phyloP scores from a whole-genome alignment of 2,888 invertebrate species.

The Apomyelois bistriatella region DNA sequence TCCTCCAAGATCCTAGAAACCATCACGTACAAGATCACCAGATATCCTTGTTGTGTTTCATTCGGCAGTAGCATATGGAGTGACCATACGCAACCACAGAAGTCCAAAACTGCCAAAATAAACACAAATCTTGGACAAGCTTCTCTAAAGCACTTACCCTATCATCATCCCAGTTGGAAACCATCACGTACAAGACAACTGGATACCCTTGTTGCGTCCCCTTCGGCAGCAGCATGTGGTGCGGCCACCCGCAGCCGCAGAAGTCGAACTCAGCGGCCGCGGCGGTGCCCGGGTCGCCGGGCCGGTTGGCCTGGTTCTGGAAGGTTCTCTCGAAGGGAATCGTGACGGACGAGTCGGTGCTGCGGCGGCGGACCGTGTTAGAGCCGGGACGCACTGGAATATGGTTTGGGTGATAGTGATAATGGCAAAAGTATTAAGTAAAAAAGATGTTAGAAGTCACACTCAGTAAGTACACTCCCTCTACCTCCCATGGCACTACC shows the following conservation, averaged over 20 bases:
- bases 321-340: constrained; percentile 91
- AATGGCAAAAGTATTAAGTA: too few species aligned
- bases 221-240: constrained; percentile 88
- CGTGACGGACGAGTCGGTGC: constrained; percentile 87
- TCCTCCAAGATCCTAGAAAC: too few species aligned
- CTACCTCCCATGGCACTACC: too few species aligned
- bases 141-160: constrained; percentile 58
- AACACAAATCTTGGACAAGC: neutral
- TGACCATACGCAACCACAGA: too few species aligned
- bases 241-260: constrained; percentile 95
- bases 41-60: too few species aligned
- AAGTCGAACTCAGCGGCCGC: constrained; percentile 83
- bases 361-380: constrained; percentile 83
- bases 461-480: too few species aligned
- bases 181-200: constrained; percentile 87
- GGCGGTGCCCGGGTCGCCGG: constrained; percentile 73
- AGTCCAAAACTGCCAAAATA: too few species aligned
- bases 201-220: constrained; percentile 83
- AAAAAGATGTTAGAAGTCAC: too few species aligned
- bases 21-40: too few species aligned
- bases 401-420: neutral
- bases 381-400: constrained; percentile 82
- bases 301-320: constrained; percentile 83
- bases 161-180: constrained; percentile 86
- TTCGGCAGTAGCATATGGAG: too few species aligned